Percentiles rank a stretch among this genome's conserved stretches.
Conservation (phyloP, 2,888 invertebrate species). For the Agrotis segetum region DNA sequence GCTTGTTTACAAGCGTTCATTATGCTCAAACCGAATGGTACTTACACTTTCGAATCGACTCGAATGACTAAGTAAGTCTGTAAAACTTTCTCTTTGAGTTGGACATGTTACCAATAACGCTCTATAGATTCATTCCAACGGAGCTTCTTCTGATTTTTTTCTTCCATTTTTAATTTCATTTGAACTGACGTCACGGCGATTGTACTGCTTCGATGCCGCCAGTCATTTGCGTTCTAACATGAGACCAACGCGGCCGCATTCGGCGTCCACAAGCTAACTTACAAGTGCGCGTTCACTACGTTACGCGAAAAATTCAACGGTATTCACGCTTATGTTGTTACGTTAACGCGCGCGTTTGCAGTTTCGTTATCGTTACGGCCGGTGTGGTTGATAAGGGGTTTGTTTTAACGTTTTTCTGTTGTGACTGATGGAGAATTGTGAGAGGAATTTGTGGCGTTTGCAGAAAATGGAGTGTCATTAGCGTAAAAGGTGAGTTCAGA, state of each 20-base stretch:
- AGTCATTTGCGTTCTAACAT: conserved; percentile 85
- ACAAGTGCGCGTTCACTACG: conserved; percentile 68
- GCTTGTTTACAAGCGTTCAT: conserved; percentile 58
- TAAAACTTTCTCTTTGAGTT: conserved; percentile 79
- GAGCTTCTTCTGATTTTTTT: conserved; percentile 76
- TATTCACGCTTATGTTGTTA: conserved; percentile 64
- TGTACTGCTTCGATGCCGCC: conserved; percentile 78
- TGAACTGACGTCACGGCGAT: conserved; percentile 79
- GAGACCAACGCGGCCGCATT: conserved; percentile 79
- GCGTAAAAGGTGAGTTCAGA: conserved; percentile 80
- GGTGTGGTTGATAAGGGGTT: conserved; percentile 70
- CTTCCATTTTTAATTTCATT: conserved; percentile 84
- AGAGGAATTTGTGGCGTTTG: conserved; percentile 65
- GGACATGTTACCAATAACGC: conserved; percentile 76
- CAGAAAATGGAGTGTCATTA: conserved; percentile 85
- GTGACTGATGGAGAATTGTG: conserved; percentile 73
- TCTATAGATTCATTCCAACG: conserved; percentile 77
- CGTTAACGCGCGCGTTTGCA: conserved; percentile 70
- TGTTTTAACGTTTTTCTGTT: conserved; percentile 69
- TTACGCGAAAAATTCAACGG: conserved; percentile 67
- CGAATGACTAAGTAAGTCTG: conserved; percentile 75
- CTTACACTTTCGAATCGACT: conserved; percentile 86
- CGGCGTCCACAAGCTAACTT: conserved; percentile 66
- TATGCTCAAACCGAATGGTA: conserved; percentile 67
- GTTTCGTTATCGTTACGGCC: conserved; percentile 68